phyloP scores from a whole-genome alignment of 1,140 invertebrate genomes.

The Oryzaephilus surinamensis region DNA sequence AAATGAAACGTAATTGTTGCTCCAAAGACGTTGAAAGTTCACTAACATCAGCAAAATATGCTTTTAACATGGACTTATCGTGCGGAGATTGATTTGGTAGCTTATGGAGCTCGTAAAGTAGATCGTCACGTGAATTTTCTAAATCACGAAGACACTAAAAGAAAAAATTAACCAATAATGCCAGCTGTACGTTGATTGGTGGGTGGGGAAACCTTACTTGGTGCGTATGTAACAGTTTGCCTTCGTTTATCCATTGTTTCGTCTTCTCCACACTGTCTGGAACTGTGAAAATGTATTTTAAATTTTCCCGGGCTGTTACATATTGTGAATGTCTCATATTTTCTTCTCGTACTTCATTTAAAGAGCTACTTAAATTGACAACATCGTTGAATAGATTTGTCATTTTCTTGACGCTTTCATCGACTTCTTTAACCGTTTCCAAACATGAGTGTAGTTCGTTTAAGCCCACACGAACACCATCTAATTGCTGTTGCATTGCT shows the following conservation, averaged over 20 bases:
- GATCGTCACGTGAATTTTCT: constrained; percentile 91
- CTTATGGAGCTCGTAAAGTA: constrained; percentile 90
- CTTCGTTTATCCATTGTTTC: constrained; percentile 87
- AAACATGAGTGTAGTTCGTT: constrained; percentile 76
- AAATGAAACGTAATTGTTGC: constrained; percentile 81
- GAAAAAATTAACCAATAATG: constrained; percentile 8
- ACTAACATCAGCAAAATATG: constrained; percentile 94
- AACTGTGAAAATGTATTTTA: constrained; percentile 97
- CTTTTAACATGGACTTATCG: constrained; percentile 84
- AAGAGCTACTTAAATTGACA: constrained; percentile 58
- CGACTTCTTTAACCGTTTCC: constrained; percentile 74
- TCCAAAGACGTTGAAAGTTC: constrained; percentile 80
- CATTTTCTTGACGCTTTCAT: constrained; percentile 48
- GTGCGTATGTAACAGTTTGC: constrained; percentile 89
- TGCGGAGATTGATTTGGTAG: constrained; percentile 81
- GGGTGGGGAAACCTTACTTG: too few relatives aligned
- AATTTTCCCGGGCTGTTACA: constrained; percentile 93
- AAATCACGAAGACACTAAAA: constrained; percentile 78
- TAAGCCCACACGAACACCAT: constrained; percentile 90
- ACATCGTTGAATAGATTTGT: constrained; percentile 54
- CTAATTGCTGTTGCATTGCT: constrained; percentile 95
- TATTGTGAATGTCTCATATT: constrained; percentile 91
- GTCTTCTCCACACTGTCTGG: constrained; percentile 94
- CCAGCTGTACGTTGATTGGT: constrained; percentile 3
- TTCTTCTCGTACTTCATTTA: constrained; percentile 82